Percentiles rank a stretch among this genome's conserved stretches.
These are phyloP conservation scores for Ceyx erithaca DNA, from an alignment of 2,797 vertebrate species.

Conservation along the genomic window DNA sequence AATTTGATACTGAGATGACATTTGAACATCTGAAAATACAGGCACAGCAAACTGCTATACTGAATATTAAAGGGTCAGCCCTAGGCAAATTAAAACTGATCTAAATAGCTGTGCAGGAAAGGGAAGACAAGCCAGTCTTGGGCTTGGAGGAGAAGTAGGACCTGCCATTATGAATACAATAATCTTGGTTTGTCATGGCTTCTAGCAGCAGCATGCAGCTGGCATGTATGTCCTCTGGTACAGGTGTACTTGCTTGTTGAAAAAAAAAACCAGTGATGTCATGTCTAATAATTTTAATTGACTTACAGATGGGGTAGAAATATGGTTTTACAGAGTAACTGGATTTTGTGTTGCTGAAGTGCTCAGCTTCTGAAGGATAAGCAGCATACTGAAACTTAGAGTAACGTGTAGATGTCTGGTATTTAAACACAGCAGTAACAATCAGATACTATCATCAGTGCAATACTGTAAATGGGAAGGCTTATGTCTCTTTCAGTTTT, in stretches of 20 bases:
- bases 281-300: not conserved
- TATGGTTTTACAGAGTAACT: not conserved
- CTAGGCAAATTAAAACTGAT: not conserved
- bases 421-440: not conserved
- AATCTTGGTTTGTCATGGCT: not conserved
- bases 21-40: not conserved
- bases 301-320: not conserved
- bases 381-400: not conserved
- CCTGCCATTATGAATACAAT: not conserved
- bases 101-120: not conserved
- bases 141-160: not conserved
- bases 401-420: not conserved
- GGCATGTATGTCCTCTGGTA: not conserved
- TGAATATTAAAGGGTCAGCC: not conserved
- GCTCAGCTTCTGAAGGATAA: not conserved
- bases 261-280: not conserved
- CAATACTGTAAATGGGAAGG: not conserved
- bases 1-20: not conserved
- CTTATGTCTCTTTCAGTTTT: not conserved
- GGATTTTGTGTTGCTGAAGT: not conserved
- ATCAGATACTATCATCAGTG: not conserved
- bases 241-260: not conserved
- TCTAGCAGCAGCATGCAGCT: not conserved
- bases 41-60: not conserved
- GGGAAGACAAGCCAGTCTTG: not conserved